Conservation (phyloP, 1,140 invertebrate species). For the Heterodera schachtii region DNA sequence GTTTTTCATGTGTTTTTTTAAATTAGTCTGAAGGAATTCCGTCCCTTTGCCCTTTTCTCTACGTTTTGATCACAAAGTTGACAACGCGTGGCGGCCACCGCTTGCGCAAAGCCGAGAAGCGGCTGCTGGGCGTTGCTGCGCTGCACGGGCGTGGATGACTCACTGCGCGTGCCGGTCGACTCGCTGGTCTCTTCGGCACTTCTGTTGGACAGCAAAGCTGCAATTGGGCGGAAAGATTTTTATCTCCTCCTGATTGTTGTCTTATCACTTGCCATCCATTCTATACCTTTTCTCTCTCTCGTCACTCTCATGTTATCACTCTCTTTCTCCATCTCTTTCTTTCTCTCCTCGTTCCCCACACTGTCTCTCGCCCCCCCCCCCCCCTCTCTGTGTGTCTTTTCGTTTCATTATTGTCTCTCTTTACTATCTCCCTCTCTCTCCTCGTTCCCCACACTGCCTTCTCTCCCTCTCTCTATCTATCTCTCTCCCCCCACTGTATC, state of each 20-base stretch:
- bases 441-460: background rate
- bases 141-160: conserved; percentile 50
- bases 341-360: background rate
- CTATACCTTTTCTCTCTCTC: no score
- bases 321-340: background rate
- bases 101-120: conserved; percentile 31
- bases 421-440: no score
- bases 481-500: no score
- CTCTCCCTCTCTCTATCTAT: no score
- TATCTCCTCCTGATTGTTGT: no score
- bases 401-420: background rate
- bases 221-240: background rate
- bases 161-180: conserved; percentile 47
- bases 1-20: no score
- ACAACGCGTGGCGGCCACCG: conserved; percentile 37
- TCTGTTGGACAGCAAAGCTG: conserved; percentile 36
- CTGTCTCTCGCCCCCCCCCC: conserved; percentile 3
- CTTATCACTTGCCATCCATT: background rate
- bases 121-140: conserved; percentile 26
- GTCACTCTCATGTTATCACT: background rate
- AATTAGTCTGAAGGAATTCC: no score
- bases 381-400: conserved; percentile 18
- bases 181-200: conserved; percentile 52
- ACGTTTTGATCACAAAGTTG: conserved; percentile 40
- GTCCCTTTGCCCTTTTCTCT: background rate